Evolutionary conservation across 2,113 vertebrate genomes (phyloP).

Genomic region (Nematolebias whitei): DNA sequence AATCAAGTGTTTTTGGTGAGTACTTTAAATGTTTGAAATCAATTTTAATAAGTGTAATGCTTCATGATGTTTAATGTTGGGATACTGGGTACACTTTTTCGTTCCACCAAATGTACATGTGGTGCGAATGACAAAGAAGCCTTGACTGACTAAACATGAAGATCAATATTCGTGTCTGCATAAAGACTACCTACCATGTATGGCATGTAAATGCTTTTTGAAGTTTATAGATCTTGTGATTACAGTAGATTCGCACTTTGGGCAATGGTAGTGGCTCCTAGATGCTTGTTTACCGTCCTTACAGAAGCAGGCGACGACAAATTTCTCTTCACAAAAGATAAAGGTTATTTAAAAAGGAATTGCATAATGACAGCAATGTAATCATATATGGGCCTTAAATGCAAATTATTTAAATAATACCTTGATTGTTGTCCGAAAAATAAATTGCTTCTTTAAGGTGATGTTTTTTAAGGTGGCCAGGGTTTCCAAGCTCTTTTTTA

Average conservation of each 20-base stretch:
- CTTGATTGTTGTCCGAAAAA: background rate
- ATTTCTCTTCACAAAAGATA: background rate
- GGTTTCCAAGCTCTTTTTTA: background rate
- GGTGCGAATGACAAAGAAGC: no score
- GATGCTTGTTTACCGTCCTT: background rate
- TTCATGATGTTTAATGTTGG: background rate
- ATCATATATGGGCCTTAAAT: background rate
- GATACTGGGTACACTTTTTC: no score
- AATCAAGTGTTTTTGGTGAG: no score
- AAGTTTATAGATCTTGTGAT: background rate
- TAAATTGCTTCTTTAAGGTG: background rate
- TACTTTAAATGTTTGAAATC: background rate
- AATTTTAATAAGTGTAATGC: background rate
- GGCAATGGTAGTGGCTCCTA: background rate
- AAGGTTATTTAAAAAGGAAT: background rate
- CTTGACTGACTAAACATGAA: no score
- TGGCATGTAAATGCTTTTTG: background rate
- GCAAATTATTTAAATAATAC: background rate
- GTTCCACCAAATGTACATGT: no score
- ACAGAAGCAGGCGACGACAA: background rate
- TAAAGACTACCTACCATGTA: background rate
- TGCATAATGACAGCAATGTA: background rate
- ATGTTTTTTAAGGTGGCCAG: background rate
- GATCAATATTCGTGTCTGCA: background rate
- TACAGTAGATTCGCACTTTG: background rate